Evolutionary conservation across 2,888 invertebrate genomes (phyloP), one percentile per base, ranked within the genome.

Genomic region (Colostygia pectinataria): DNA sequence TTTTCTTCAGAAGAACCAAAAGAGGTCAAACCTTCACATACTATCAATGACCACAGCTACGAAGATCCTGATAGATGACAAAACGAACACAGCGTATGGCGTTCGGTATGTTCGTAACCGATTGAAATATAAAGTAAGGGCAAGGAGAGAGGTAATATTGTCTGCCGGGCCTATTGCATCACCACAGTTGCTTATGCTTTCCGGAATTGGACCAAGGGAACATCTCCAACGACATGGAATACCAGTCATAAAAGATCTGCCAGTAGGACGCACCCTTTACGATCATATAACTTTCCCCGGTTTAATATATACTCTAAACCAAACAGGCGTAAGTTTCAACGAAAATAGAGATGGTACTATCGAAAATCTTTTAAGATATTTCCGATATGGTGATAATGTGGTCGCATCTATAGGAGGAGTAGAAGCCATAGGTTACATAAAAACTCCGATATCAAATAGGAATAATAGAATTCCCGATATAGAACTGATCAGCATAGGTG

Each of bases 141-240:
- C 93, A 0, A 82, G 90, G 31, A 92, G 91, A 62, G 95, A 95
- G 78, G 92, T 96, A 0, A 93, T 97, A 44, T 55, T 96, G 2
- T 93, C 94, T 6, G 95, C 94, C 1, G 96, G 96, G 0, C 92
- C 96, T 0, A 93, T 97, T 47, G 95, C 95, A 61, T 93, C 94
- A 0, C 96, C 97, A 0, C 97, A 97, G 68, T 74, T 97, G 5
- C 90, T 97, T 4, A 95, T 97, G 95, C 74, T 96, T 10, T 95
- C 95, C 0, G 96, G 95, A 1, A 79, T 95, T 5, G 93, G 93
- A 1, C 93, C 93, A 0, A 83, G 80, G n/a, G 77, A 91, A 33
- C 92, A 93, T 57, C 82, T 93, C 2, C 69, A 75, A 18, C 78
- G 85, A 45, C 67, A 87, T 29, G 89, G 90, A n/a, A 92, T 93